A percentile compares a stretch with the other conserved stretches of the same genome.
Evolutionary conservation across 2,888 invertebrate genomes (phyloP).

Genomic region (Hyalella azteca): DNA sequence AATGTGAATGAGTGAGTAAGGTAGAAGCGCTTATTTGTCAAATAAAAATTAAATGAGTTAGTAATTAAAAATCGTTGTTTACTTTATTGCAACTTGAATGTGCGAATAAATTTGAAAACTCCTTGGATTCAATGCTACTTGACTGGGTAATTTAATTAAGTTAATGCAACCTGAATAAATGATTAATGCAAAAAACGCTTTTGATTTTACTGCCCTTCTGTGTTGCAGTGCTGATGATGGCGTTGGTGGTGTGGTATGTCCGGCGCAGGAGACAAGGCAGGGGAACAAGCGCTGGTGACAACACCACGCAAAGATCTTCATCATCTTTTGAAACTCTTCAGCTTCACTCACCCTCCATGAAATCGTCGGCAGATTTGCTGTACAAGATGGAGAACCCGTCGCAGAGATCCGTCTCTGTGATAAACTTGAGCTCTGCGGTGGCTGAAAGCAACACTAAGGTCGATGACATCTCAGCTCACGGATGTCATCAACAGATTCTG

Average conservation of each 20-base stretch:
- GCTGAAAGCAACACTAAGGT: not conserved
- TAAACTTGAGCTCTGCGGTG: conserved; percentile 16
- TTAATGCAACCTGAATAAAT: too few species aligned
- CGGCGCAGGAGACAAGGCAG: not conserved
- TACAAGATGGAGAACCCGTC: not conserved
- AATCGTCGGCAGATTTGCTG: conserved; percentile 1
- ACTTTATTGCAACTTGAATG: too few species aligned
- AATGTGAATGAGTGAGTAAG: too few species aligned
- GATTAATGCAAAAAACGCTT: too few species aligned
- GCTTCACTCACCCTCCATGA: conserved; percentile 6
- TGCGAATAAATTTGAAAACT: too few species aligned
- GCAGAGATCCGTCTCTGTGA: conserved; percentile 12
- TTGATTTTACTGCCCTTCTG: too few species aligned
- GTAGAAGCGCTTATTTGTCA: too few species aligned
- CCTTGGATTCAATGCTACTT: too few species aligned
- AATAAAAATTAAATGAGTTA: too few species aligned
- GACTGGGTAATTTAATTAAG: too few species aligned
- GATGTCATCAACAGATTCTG: not conserved
- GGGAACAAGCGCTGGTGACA: not conserved
- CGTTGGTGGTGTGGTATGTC: not conserved
- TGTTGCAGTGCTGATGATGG: conserved; percentile 3
- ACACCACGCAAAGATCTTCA: not conserved
- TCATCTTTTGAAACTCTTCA: conserved; percentile 9
- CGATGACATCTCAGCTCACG: not conserved
- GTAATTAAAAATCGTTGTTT: too few species aligned